A percentile compares a stretch with the other conserved stretches of the same genome.
Conservation (phyloP, 2,797 vertebrate genomes). For the Halcyon leucocephala region DNA sequence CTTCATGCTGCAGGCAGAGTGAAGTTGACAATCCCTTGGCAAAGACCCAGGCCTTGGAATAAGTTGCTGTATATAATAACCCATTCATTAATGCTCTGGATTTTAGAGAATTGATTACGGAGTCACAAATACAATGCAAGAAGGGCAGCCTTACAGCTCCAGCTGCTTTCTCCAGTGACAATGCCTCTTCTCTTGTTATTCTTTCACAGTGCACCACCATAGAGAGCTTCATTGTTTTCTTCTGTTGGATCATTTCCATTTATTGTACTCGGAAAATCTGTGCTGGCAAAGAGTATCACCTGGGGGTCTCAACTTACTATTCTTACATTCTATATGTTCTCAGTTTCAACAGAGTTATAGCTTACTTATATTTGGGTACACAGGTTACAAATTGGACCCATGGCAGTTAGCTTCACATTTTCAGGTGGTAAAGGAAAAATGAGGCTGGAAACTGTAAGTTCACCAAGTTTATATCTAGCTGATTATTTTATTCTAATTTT, state of each 20-base stretch:
- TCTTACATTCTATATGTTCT: neutral
- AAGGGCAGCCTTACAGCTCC: neutral
- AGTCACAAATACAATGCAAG: neutral
- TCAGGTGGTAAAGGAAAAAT: constrained; percentile 27
- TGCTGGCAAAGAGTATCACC: neutral
- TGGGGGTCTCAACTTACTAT: neutral
- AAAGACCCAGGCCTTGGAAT: neutral
- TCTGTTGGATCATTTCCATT: constrained; percentile 40
- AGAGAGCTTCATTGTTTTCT: constrained; percentile 35
- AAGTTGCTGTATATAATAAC: neutral
- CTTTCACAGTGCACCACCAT: neutral
- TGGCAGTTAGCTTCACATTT: neutral
- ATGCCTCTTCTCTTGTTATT: neutral
- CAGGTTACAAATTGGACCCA: neutral
- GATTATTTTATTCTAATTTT: constrained; percentile 69
- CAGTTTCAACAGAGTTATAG: neutral
- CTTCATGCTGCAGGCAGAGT: neutral
- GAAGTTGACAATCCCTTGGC: neutral
- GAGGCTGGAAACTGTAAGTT: constrained; percentile 43
- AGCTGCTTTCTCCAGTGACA: constrained; percentile 5
- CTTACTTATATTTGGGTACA: neutral
- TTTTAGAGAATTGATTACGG: neutral
- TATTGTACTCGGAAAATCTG: constrained; percentile 35
- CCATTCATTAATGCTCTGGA: neutral
- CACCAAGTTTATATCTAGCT: constrained; percentile 38